Evolutionary conservation across 2,797 vertebrate genomes (phyloP).

Genomic region (Sarcophilus harrisii): DNA sequence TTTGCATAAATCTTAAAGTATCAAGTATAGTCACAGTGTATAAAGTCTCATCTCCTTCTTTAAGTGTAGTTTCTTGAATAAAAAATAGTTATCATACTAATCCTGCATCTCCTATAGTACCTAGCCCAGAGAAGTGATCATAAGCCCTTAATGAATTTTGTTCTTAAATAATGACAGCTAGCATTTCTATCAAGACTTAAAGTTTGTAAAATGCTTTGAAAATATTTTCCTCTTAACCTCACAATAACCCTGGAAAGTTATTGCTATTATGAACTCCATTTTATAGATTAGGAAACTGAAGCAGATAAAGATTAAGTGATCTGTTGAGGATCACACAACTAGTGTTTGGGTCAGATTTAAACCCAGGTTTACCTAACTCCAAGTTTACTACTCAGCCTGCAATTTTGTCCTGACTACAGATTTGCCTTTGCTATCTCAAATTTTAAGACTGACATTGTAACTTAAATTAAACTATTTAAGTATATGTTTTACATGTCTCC

Average conservation of each 20-base stretch:
- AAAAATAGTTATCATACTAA: neutral
- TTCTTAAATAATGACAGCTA: neutral
- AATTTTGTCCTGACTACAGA: neutral
- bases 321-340: neutral
- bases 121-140: neutral
- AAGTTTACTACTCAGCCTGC: neutral
- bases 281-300: neutral
- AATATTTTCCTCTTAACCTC: neutral
- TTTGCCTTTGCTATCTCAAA: neutral
- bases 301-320: neutral
- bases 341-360: neutral
- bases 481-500: constrained; percentile 7
- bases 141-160: neutral
- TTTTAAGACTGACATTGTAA: neutral
- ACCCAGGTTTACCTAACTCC: neutral
- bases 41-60: neutral
- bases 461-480: constrained; percentile 15
- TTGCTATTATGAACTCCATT: neutral
- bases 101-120: neutral
- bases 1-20: neutral
- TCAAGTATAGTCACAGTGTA: neutral
- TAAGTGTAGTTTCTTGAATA: neutral
- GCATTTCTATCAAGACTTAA: neutral
- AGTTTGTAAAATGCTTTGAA: neutral
- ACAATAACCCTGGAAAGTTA: neutral